These are phyloP conservation scores for Poecilus cupreus DNA, from an alignment of 2,888 invertebrate genomes.

Conservation along the genomic window DNA sequence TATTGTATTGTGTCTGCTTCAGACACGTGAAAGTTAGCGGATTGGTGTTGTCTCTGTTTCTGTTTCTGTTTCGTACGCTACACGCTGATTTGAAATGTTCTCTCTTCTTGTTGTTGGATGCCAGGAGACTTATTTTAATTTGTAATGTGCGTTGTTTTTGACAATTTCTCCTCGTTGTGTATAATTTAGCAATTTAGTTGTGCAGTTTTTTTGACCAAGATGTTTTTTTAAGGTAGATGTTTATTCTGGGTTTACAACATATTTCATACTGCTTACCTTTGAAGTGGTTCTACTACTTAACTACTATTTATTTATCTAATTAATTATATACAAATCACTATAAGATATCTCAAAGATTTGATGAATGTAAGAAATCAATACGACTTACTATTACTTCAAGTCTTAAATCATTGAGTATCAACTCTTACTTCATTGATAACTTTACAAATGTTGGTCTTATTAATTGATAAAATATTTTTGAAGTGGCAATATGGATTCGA, in stretches of 20 bases:
- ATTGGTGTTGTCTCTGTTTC: constrained; percentile 13
- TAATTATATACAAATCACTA: too few relatives aligned
- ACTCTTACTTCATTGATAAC: too few relatives aligned
- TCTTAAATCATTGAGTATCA: too few relatives aligned
- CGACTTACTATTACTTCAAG: too few relatives aligned
- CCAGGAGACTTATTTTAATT: not conserved
- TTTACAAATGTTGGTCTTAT: too few relatives aligned
- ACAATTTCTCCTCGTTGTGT: constrained; percentile 28
- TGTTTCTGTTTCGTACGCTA: constrained; percentile 13
- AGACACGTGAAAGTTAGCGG: constrained; percentile 41
- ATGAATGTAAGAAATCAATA: too few relatives aligned
- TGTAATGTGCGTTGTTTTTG: not conserved
- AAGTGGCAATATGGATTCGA: too few relatives aligned
- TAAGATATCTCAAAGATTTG: too few relatives aligned
- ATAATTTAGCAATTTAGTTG: constrained; percentile 7
- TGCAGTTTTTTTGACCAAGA: not conserved
- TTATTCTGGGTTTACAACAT: too few relatives aligned
- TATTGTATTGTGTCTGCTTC: constrained; percentile 23
- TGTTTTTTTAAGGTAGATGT: not conserved
- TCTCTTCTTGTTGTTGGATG: not conserved
- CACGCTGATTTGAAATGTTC: constrained; percentile 19
- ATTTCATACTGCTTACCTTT: not conserved
- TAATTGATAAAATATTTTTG: too few relatives aligned
- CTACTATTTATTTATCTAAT: too few relatives aligned
- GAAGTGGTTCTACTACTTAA: not conserved